Evolutionary conservation across 2,888 invertebrate genomes (phyloP), one percentile per base, ranked within the genome.

Genomic region (Trypoxylon attenuatum): DNA sequence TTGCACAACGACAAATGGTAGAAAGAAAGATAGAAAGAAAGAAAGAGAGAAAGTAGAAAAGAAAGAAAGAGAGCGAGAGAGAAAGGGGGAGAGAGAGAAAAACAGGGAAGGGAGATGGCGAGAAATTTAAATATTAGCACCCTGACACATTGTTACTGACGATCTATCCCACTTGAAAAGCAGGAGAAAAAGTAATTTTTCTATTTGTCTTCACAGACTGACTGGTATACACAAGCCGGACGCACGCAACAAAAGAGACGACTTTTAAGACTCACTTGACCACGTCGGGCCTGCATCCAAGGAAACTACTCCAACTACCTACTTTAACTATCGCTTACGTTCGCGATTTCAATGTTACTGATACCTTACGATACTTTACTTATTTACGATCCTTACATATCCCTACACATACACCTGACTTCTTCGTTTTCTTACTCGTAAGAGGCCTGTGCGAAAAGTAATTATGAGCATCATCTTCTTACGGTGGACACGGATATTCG

Each of bases 151-250:
- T 73, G 69, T 73, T 69, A 60, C 73, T 68, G 75, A 71, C 72
- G 64, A 70, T 73, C 63, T n/a, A 63, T 62, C 55, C 49, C 61
- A 62, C 57, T 66, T 45, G 51, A 38, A 65, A 72, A 74, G 63
- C 53, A 79, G 73, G 74, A 71, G 75, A 78, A 79, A 79, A 80
- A 83, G 77, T 86, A 87, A 86, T 86, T 79, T 82, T 84, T 87
- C 79, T 86, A 83, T 87, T 87, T 87, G 78, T 87, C 86, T 87
- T 85, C 87, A 83, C 86, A 87, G 87, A 87, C 87, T 85, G 87
- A 87, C 87, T 87, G 87, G 87, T 87, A 82, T 79, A 87, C 82
- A 87, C 84, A 87, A 86, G 86, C 87, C 80, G 87, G 87, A 87
- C 87, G 86, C 87, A 87, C 87, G 87, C 85, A 86, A 87, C 86